These are phyloP conservation scores for Conistra vaccinii DNA, from an alignment of 2,888 invertebrate species.

Conservation along the genomic window DNA sequence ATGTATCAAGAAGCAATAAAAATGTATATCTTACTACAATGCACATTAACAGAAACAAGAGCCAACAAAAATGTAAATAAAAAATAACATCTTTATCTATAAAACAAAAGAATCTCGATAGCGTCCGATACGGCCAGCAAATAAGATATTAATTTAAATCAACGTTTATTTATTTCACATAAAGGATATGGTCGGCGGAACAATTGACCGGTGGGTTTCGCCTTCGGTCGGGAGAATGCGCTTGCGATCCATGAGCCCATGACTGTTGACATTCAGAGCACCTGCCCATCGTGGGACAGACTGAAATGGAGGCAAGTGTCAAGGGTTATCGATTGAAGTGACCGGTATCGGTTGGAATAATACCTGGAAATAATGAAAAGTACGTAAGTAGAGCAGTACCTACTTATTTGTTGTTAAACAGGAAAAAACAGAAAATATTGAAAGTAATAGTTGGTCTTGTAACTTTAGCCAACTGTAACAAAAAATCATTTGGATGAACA, in stretches of 20 bases:
- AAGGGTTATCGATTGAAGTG: slow-evolving; percentile 49
- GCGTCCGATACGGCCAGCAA: slow-evolving; percentile 1
- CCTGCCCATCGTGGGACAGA: slow-evolving; percentile 63
- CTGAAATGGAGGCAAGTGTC: slow-evolving; percentile 53
- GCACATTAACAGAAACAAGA: slow-evolving; percentile 31
- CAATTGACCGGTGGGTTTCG: slow-evolving; percentile 51
- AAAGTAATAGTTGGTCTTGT: no score
- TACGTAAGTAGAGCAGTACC: slow-evolving; percentile 3
- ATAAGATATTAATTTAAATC: slow-evolving; percentile 24
- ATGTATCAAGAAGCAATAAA: slow-evolving; percentile 24
- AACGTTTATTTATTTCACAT: slow-evolving; percentile 37
- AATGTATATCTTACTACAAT: slow-evolving; percentile 12
- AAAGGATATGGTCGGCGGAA: slow-evolving; percentile 41
- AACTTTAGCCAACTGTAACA: background rate
- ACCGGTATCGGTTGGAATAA: slow-evolving; percentile 43
- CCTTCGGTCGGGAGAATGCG: slow-evolving; percentile 60
- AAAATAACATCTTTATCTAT: slow-evolving; percentile 39
- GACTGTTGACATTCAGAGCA: slow-evolving; percentile 70
- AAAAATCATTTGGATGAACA: no score
- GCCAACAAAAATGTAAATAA: background rate
- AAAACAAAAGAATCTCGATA: slow-evolving; percentile 21
- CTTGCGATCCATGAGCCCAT: slow-evolving; percentile 30
- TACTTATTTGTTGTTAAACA: background rate
- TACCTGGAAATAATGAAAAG: slow-evolving; percentile 21
- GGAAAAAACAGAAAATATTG: background rate